Conservation (phyloP, 2,888 invertebrate genomes). For the Euzetes globulus region DNA sequence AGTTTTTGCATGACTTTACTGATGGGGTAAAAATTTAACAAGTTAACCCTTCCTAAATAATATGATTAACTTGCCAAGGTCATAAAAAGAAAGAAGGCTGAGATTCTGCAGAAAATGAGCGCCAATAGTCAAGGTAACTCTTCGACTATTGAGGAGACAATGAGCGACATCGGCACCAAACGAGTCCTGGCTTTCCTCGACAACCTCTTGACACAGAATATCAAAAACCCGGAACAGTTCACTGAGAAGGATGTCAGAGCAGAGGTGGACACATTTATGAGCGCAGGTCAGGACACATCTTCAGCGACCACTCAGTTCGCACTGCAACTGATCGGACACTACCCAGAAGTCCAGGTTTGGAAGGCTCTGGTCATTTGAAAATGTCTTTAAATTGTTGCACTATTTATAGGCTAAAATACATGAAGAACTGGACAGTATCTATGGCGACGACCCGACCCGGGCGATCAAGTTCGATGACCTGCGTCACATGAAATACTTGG, state of each 20-base stretch:
- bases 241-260: slow-evolving; percentile 49
- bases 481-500: slow-evolving; percentile 47
- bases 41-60: too few relatives aligned
- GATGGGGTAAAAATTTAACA: slow-evolving; percentile 37
- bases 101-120: slow-evolving; percentile 11
- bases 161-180: slow-evolving; percentile 35
- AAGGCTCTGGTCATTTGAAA: too few relatives aligned
- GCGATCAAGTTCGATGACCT: slow-evolving; percentile 31
- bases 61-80: too few relatives aligned
- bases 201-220: slow-evolving; percentile 47
- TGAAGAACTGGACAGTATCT: slow-evolving; percentile 40
- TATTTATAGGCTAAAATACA: slow-evolving; percentile 36
- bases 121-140: neutral
- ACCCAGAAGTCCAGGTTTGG: slow-evolving; percentile 36
- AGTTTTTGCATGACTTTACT: slow-evolving; percentile 37
- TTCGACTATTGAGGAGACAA: slow-evolving; percentile 5
- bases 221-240: slow-evolving; percentile 43
- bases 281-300: slow-evolving; percentile 40
- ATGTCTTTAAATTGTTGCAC: too few relatives aligned
- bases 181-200: slow-evolving; percentile 49
- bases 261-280: slow-evolving; percentile 49
- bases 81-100: slow-evolving; percentile 31
- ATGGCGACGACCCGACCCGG: slow-evolving; percentile 26
- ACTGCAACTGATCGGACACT: slow-evolving; percentile 37
- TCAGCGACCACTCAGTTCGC: slow-evolving; percentile 36